Conservation (phyloP, 1,140 invertebrate species). For the Elysia chlorotica region DNA sequence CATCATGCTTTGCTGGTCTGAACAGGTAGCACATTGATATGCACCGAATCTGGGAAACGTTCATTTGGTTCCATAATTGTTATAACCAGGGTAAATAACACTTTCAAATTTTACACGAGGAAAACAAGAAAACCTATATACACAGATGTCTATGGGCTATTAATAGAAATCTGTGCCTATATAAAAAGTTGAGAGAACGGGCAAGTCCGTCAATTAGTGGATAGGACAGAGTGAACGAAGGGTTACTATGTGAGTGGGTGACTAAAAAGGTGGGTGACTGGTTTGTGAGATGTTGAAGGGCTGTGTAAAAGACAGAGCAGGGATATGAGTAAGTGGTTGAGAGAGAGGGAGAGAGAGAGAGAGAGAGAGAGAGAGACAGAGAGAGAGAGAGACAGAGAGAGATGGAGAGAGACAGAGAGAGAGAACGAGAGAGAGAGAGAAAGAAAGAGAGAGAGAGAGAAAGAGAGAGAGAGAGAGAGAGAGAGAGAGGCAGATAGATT, state of each 20-base stretch:
- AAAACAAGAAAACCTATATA: too few species aligned
- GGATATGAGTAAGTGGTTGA: too few species aligned
- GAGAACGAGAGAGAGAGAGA: neutral
- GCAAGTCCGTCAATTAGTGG: neutral
- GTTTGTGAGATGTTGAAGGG: too few species aligned
- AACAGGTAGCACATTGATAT: too few species aligned
- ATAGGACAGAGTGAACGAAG: neutral
- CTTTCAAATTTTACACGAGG: too few species aligned
- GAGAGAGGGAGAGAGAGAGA: neutral
- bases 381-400: neutral
- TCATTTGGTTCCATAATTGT: too few species aligned
- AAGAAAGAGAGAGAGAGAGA: slow-evolving; percentile 16
- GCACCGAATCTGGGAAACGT: too few species aligned
- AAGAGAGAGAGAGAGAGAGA: slow-evolving; percentile 15
- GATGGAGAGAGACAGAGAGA: neutral
- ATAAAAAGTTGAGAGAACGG: neutral
- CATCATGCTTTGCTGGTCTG: too few species aligned
- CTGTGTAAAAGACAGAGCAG: too few species aligned
- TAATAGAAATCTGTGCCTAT: neutral
- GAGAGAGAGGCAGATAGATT: neutral
- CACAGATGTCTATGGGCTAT: neutral
- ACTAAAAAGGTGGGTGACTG: neutral
- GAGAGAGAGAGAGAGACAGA: neutral
- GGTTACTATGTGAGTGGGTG: neutral
- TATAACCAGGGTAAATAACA: too few species aligned